These are phyloP conservation scores for Octopus sinensis DNA, from an alignment of 1,140 invertebrate species.

Conservation along the genomic window DNA sequence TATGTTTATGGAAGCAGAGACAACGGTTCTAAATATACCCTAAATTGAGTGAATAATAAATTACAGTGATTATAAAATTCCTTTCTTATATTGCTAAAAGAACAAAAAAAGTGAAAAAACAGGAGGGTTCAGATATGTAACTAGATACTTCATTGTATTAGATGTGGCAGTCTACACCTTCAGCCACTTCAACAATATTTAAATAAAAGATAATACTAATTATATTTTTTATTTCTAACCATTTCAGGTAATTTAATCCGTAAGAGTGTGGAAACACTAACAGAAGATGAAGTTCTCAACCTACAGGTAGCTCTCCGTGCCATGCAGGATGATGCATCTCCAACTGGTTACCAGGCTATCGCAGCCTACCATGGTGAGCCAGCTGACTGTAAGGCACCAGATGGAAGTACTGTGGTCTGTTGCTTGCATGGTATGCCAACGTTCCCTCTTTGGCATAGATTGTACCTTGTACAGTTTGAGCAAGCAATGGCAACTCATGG, in stretches of 20 bases:
- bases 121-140: too few relatives aligned
- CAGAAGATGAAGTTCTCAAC: conserved; percentile 17
- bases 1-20: too few relatives aligned
- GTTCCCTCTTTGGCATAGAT: conserved; percentile 34
- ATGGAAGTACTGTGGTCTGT: conserved; percentile 21
- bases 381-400: conserved; percentile 20
- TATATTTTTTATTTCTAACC: too few relatives aligned
- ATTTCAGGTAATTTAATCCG: conserved; percentile 16
- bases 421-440: conserved; percentile 31
- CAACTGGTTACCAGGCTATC: conserved; percentile 23
- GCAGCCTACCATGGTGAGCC: conserved; percentile 31
- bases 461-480: conserved; percentile 25
- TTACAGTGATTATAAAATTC: too few relatives aligned
- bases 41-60: too few relatives aligned
- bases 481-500: conserved; percentile 20
- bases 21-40: too few relatives aligned
- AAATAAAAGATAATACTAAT: too few relatives aligned
- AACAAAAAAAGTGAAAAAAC: too few relatives aligned
- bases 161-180: too few relatives aligned
- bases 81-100: too few relatives aligned
- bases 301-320: conserved; percentile 20
- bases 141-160: too few relatives aligned
- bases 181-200: too few relatives aligned
- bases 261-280: conserved; percentile 23
- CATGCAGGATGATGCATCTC: conserved; percentile 19